Evolutionary conservation across 2,113 vertebrate species (phyloP), one percentile per base, ranked within the genome.

Genomic region (Agelaius phoeniceus): DNA sequence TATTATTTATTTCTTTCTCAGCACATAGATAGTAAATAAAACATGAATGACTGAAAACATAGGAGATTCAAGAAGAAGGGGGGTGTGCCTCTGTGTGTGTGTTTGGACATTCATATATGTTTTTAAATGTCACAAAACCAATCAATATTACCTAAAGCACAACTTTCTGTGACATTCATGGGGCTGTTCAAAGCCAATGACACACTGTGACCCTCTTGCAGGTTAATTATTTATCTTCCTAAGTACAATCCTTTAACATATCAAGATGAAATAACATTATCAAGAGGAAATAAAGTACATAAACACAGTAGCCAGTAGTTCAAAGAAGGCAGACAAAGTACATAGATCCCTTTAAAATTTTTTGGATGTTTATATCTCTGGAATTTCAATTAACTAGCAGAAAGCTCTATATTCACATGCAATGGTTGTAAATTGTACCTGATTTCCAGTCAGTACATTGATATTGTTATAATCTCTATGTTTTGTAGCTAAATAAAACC

Each of bases 1-100:
- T 58, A 54, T 69, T 85, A 85, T 89, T 92, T 84, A 86, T 96
- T 90, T 93, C 31, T 83, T 51, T 83, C 80, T 82, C 39, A 88
- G 17, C 43, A 51, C 19, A 37, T 6, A 91, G 41, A 84, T 77
- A 46, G 44, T 91, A 94, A 93, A 92, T 78, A 84, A 89, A 83
- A 94, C 46, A 57, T 78, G 74, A 88, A 80, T 74, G 11, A 61
- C 51, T 63, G 48, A 54, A 84, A 84, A 71, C 58, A 13, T 4
- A 51, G 4, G 27, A 74, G 27, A 55, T 86, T 85, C 30, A 28
- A 27, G 71, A 69, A 59, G 26, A 66, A 66, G 9, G 5, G 9
- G 2, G 0, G 4, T 7, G 17, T 19, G 15, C 30, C 7, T 10
- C 7, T 26, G 10, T 18, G 6, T 24, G 7, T 11, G 16, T 18